phyloP scores from a whole-genome alignment of 1,140 invertebrate species.

The Kradibia gibbosae region DNA sequence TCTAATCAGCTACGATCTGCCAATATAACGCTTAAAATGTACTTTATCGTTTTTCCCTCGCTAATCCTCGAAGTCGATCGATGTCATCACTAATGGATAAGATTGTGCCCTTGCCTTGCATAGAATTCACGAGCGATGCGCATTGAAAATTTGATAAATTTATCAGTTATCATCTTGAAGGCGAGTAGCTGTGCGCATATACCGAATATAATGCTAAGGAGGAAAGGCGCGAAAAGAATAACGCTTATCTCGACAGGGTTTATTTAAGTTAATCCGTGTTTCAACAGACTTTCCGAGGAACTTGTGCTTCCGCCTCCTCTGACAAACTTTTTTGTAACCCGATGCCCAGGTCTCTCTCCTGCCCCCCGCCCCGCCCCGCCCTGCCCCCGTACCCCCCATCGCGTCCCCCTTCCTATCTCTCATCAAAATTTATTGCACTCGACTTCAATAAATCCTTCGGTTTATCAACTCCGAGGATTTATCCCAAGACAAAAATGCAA shows the following conservation, averaged over 20 bases:
- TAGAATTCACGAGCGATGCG: background rate
- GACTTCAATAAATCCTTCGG: slow-evolving; percentile 48
- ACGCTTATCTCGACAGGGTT: slow-evolving; percentile 37
- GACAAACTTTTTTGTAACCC: slow-evolving; percentile 51
- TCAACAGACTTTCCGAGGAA: slow-evolving; percentile 42
- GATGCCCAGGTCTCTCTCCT: background rate
- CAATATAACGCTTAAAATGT: no score
- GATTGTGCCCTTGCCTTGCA: background rate
- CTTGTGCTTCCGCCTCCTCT: slow-evolving; percentile 21
- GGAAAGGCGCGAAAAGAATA: slow-evolving; percentile 39
- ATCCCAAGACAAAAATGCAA: background rate
- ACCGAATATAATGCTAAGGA: background rate
- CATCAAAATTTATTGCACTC: slow-evolving; percentile 47
- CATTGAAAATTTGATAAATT: slow-evolving; percentile 11
- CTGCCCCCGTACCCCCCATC: no score
- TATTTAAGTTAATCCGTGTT: slow-evolving; percentile 49
- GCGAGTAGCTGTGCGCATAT: slow-evolving; percentile 13
- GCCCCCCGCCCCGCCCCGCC: background rate
- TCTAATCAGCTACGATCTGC: no score
- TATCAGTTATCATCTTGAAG: background rate
- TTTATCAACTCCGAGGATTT: slow-evolving; percentile 38
- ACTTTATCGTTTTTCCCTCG: no score
- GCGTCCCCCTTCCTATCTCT: slow-evolving; percentile 18
- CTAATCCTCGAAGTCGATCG: no score
- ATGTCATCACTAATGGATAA: no score